Conservation (phyloP, 2,888 invertebrate species). For the Chirona hameri region DNA sequence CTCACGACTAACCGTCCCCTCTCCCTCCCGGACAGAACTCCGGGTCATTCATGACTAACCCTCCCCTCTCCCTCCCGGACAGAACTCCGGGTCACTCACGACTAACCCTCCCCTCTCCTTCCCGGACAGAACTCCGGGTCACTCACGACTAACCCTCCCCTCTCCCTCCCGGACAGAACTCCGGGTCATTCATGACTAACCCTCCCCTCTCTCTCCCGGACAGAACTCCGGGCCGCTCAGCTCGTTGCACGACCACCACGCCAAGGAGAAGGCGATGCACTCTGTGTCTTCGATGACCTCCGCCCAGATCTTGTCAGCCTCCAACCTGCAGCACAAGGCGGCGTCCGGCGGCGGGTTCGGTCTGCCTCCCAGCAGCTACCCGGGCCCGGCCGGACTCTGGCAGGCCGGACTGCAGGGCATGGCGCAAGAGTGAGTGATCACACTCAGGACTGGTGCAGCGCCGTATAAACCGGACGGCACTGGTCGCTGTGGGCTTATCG, state of each 20-base stretch:
- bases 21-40: no score
- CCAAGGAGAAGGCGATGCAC: slow-evolving; percentile 95
- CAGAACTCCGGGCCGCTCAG: not conserved
- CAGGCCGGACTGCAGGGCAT: slow-evolving; percentile 91
- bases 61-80: no score
- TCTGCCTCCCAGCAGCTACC: slow-evolving; percentile 36
- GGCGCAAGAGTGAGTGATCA: slow-evolving; percentile 95
- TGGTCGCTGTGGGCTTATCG: no score
- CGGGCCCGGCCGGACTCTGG: slow-evolving; percentile 63
- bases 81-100: no score
- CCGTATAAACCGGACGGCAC: no score
- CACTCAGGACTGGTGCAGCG: no score
- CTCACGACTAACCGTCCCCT: no score
- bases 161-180: no score
- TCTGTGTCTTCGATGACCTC: slow-evolving; percentile 95
- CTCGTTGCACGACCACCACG: slow-evolving; percentile 72
- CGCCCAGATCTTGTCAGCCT: slow-evolving; percentile 95
- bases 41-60: no score
- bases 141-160: no score
- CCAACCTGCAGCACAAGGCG: slow-evolving; percentile 59
- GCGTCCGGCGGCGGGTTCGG: slow-evolving; percentile 32
- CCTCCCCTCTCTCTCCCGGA: not conserved
- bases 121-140: no score
- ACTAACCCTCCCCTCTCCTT: no score
- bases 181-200: not conserved